Base-by-base conservation (phyloP, 2,797 vertebrate genomes). In the Notolepis coatsorum region DNA sequence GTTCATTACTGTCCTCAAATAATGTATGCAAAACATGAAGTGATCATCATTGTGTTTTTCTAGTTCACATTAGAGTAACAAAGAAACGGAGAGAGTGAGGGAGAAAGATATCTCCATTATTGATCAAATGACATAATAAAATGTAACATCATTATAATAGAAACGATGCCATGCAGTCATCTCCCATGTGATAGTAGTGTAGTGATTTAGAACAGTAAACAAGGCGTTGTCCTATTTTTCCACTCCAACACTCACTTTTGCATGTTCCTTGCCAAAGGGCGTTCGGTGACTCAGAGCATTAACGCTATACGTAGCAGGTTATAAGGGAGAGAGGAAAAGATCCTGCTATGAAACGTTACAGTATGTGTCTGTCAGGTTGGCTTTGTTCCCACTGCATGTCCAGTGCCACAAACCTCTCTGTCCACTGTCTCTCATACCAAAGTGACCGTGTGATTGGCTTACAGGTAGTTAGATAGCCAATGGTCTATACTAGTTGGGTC, bases 201-300 rank as follows among this genome's bases (percentile, higher is more conserved):
- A 77, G 77, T 80, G n/a, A 79, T 82, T 80, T 71, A 75, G 45
- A 65, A 59, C 68, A 20, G 67, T 68, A 81, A 87, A 77, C 62
- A 84, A 77, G 75, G 52, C 75, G 39, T 61, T 21, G 62, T 60
- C 53, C 74, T 64, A 70, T 75, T 80, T 81, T 61, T 38, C 46
- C 3, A 21, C 61, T 51, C 45, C 20, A n/a, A 27, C 54, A 17
- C 2, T 10, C 61, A 20, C 75, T 68, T 75, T 69, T 42, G 68
- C 52, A 71, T 71, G 24, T 67, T 79, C 69, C 70, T 67, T 79
- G 53, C 79, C 61, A 68, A n/a, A 35, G 62, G 62, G 80, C 56
- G 51, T 71, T 46, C 47, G 13, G 37, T 49, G 48, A 51, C 57
- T 72, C 28, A 55, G 17, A 72, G 67, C 53, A 24, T 8, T 50